Conservation (phyloP, 2,797 vertebrate genomes). For the Phaenicophaeus curvirostris region DNA sequence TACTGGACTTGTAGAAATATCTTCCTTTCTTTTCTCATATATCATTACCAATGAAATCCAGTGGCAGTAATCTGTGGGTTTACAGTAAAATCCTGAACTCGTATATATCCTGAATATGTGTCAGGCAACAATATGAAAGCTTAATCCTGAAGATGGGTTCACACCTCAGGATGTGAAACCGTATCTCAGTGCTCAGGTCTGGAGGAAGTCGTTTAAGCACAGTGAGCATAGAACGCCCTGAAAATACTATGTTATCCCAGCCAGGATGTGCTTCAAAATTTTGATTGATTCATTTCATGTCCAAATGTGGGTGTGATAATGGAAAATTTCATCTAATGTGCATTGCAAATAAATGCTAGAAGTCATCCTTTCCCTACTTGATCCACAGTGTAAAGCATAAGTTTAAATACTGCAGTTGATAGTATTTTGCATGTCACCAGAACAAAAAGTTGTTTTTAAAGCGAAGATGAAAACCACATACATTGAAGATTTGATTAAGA, state of each 20-base stretch:
- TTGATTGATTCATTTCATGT: neutral
- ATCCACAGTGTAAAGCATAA: neutral
- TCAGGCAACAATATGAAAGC: neutral
- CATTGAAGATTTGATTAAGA: neutral
- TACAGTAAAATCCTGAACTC: neutral
- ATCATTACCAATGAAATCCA: neutral
- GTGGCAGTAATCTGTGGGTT: neutral
- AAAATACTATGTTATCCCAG: neutral
- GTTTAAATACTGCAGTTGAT: neutral
- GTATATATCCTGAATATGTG: neutral
- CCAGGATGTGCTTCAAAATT: neutral
- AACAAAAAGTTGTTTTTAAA: neutral
- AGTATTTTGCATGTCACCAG: neutral
- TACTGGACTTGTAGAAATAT: neutral
- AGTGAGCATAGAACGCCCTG: neutral
- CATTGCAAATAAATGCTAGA: neutral
- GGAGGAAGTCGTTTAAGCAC: neutral
- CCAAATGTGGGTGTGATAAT: neutral
- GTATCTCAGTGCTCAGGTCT: neutral
- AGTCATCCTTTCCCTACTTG: neutral
- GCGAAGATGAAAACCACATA: neutral
- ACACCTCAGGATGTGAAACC: neutral
- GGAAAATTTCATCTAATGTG: neutral
- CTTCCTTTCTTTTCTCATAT: neutral
- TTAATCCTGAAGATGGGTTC: neutral